phyloP scores from a whole-genome alignment of 2,113 vertebrate genomes.

The Clarias batrachus region DNA sequence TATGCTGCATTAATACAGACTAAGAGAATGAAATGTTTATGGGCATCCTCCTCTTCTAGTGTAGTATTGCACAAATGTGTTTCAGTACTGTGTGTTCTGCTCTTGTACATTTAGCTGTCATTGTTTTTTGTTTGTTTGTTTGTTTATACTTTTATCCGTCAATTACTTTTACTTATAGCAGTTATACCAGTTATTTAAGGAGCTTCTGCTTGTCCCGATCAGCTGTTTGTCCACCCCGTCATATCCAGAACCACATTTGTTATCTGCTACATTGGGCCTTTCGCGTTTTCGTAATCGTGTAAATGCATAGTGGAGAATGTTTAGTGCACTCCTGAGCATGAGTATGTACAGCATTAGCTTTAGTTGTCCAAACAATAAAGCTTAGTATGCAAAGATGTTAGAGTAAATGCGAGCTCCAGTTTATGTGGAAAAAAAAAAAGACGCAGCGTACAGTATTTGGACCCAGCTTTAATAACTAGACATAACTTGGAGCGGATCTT shows the following conservation, averaged over 20 bases:
- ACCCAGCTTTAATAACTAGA: constrained; percentile 4
- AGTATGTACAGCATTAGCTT: background rate
- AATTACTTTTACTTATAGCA: background rate
- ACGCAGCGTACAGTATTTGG: too few relatives aligned
- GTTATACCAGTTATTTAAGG: background rate
- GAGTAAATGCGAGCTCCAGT: background rate
- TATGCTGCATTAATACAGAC: background rate
- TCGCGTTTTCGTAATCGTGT: too few relatives aligned
- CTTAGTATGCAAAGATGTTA: background rate
- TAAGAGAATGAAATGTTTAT: background rate
- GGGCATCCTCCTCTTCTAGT: background rate
- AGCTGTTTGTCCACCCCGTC: background rate
- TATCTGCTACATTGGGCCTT: background rate
- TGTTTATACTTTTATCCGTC: background rate
- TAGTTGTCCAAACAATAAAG: background rate
- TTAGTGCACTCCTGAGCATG: background rate
- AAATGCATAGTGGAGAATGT: background rate
- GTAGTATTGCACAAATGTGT: background rate
- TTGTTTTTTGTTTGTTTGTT: too few relatives aligned
- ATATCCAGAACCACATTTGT: background rate
- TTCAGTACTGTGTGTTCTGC: background rate
- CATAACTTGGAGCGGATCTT: constrained; percentile 6
- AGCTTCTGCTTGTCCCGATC: background rate
- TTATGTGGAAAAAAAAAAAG: background rate
- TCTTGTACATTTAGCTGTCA: background rate